Evolutionary conservation across 2,797 vertebrate species (phyloP), one percentile per base, ranked within the genome.

Genomic region (Melanotaenia parkinsoni): DNA sequence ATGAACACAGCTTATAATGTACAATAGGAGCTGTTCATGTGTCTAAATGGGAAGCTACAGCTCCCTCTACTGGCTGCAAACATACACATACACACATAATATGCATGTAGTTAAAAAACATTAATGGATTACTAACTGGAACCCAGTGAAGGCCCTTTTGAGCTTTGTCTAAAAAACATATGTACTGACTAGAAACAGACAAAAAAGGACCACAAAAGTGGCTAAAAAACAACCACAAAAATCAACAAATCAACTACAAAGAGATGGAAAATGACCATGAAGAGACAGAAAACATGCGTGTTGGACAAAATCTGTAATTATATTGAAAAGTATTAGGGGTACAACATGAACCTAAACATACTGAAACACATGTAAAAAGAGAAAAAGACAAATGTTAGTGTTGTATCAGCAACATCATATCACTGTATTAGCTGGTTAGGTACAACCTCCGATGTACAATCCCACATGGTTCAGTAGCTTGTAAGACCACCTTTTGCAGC

Each of bases 21-120:
- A 12, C 26, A 5, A 3, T 4, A 43, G 4, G 8, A 12, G 13
- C 24, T 0, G 0, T 43, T 68, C 40, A 11, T 30, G 33, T 70
- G n/a, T 76, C 40, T 57, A 59, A 76, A 51, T 57, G 66, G 82
- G 73, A 65, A 60, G 51, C 81, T 51, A 67, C 47, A 68, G 45
- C 80, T 65, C 86, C 86, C 83, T 88, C 88, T 88, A 5, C 84
- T 86, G 87, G 78, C 70, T 70, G 74, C 30, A 45, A 22, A 74
- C 47, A 38, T 22, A 11, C 28, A 2, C 35, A 4, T 28, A 56
- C 58, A 32, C 22, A 47, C 8, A 1, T 43, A 11, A 12, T 2
- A 22, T 22, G 26, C 24, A 22, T 14, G 32, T 22, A 22, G n/a
- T 5, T 28, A 18, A 47, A 26, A n/a, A 2, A n/a, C 20, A 22